Conservation (phyloP, 2,113 vertebrate species). For the Siniperca chuatsi region DNA sequence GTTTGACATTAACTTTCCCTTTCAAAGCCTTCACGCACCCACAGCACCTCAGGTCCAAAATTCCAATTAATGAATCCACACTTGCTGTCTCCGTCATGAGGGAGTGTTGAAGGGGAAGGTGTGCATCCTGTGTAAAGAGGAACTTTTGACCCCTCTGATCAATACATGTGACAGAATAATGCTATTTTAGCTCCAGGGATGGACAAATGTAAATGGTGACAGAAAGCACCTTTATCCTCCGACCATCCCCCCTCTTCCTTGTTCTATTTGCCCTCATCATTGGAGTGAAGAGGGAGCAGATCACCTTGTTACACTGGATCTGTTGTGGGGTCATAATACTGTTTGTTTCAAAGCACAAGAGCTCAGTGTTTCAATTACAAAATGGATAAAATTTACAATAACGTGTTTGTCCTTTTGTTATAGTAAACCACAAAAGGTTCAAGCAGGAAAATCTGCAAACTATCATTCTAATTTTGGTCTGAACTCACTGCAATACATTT, state of each 20-base stretch:
- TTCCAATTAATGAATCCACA: slow-evolving; percentile 55
- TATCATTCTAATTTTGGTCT: not conserved
- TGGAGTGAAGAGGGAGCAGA: slow-evolving; percentile 1
- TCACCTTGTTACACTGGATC: slow-evolving; percentile 39
- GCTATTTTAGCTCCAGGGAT: slow-evolving; percentile 33
- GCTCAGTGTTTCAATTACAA: not conserved
- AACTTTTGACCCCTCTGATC: slow-evolving; percentile 66
- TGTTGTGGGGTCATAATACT: not conserved
- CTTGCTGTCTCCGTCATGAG: slow-evolving; percentile 35
- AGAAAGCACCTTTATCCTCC: not conserved
- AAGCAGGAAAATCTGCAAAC: not conserved
- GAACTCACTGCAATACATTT: not conserved
- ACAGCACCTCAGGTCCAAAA: slow-evolving; percentile 53
- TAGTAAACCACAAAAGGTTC: too few species aligned
- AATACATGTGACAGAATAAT: slow-evolving; percentile 68
- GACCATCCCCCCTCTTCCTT: not conserved
- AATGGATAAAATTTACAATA: not conserved
- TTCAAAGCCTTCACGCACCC: slow-evolving; percentile 39
- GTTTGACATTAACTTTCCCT: slow-evolving; percentile 48
- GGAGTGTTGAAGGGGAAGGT: slow-evolving; percentile 16
- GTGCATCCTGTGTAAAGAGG: slow-evolving; percentile 26
- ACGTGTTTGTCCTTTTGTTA: not conserved
- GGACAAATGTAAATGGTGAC: slow-evolving; percentile 46
- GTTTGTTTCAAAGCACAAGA: not conserved
- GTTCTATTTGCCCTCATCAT: slow-evolving; percentile 16